phyloP scores from a whole-genome alignment of 2,113 vertebrate genomes.

The Thalassoma bifasciatum region DNA sequence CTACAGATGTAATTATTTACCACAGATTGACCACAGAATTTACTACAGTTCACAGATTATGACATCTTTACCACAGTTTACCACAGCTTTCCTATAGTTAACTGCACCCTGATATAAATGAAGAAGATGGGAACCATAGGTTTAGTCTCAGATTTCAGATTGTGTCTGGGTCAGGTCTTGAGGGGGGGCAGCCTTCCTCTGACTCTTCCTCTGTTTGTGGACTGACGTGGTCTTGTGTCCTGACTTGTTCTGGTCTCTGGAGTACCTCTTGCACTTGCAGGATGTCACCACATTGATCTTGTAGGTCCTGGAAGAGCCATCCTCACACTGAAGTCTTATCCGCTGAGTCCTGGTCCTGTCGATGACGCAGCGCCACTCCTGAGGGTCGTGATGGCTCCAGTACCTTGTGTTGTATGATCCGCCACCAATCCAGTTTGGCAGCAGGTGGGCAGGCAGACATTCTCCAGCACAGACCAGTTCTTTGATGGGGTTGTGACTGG shows the following conservation, averaged over 20 bases:
- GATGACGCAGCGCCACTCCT: slow-evolving; percentile 96
- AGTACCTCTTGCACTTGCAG: slow-evolving; percentile 95
- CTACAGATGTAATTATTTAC: no score
- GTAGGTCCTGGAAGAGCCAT: slow-evolving; percentile 94
- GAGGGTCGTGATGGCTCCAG: slow-evolving; percentile 89
- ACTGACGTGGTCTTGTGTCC: slow-evolving; percentile 83
- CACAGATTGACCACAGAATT: neutral
- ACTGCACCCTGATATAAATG: no score
- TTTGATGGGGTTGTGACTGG: slow-evolving; percentile 92
- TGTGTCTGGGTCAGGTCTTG: slow-evolving; percentile 73
- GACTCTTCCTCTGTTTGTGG: slow-evolving; percentile 82
- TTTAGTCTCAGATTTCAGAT: slow-evolving; percentile 50
- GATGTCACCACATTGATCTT: slow-evolving; percentile 94
- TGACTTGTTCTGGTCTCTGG: slow-evolving; percentile 92
- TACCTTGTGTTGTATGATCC: slow-evolving; percentile 87
- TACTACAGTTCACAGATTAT: neutral
- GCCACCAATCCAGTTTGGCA: slow-evolving; percentile 96
- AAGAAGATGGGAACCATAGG: neutral
- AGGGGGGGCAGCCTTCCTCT: slow-evolving; percentile 79
- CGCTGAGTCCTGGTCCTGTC: slow-evolving; percentile 92
- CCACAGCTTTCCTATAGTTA: neutral
- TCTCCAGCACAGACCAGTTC: slow-evolving; percentile 96
- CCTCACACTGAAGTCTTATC: slow-evolving; percentile 92
- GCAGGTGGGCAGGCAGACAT: slow-evolving; percentile 90
- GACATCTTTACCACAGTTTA: neutral